A percentile compares a stretch with the other conserved stretches of the same genome.
Evolutionary conservation across 2,888 invertebrate species (phyloP).

Genomic region (Linnaemya tessellans): DNA sequence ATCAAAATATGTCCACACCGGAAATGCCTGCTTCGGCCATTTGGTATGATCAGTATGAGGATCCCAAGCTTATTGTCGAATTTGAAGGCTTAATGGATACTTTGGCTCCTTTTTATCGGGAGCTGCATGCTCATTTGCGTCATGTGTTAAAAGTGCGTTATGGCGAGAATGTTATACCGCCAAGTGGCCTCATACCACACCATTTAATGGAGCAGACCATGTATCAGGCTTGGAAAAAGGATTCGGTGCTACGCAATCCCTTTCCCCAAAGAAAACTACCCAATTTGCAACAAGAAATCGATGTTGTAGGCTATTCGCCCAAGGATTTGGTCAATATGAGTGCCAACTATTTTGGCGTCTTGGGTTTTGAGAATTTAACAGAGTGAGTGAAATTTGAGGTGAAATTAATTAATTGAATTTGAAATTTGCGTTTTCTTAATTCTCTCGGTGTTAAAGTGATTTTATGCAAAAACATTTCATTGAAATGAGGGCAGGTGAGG

Average conservation of each 20-base stretch:
- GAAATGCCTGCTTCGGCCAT: conserved; percentile 70
- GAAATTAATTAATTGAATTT: neutral
- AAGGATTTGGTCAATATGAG: conserved; percentile 76
- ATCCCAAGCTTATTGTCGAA: conserved; percentile 74
- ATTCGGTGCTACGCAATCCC: conserved; percentile 75
- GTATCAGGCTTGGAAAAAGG: conserved; percentile 88
- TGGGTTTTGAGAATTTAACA: conserved; percentile 75
- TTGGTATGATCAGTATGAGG: conserved; percentile 77
- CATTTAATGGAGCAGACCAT: conserved; percentile 91
- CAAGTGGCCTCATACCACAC: conserved; percentile 88
- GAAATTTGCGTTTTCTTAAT: neutral
- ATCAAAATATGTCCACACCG: conserved; percentile 73
- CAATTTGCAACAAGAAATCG: conserved; percentile 86
- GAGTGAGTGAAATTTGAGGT: conserved; percentile 71
- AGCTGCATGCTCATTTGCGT: conserved; percentile 91
- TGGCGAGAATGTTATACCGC: conserved; percentile 86
- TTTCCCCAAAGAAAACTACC: conserved; percentile 75
- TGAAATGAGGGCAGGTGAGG: conserved; percentile 73
- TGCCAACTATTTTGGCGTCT: conserved; percentile 73
- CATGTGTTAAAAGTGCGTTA: conserved; percentile 87
- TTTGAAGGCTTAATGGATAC: conserved; percentile 83
- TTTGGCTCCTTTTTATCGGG: conserved; percentile 89
- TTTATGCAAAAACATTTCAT: conserved; percentile 74
- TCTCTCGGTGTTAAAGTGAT: conserved; percentile 66
- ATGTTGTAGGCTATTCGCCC: conserved; percentile 70